A percentile compares a stretch with the other conserved stretches of the same genome.
phyloP scores from a whole-genome alignment of 1,140 invertebrate species.

The Planococcus citri region DNA sequence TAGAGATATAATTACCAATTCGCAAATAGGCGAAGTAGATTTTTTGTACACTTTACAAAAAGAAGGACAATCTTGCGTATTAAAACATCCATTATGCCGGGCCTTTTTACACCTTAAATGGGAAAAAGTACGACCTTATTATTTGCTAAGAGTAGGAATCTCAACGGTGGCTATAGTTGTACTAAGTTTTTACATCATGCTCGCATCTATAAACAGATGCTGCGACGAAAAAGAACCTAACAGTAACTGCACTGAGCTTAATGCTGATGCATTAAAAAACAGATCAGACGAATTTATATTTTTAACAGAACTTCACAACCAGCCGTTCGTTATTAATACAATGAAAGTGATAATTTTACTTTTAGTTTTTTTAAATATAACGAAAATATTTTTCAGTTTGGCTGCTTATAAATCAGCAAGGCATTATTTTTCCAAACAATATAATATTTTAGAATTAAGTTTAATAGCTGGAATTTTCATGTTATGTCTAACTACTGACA shows the following conservation, averaged over 20 bases:
- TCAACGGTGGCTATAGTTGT: constrained; percentile 66
- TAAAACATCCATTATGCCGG: constrained; percentile 67
- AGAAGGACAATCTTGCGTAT: constrained; percentile 67
- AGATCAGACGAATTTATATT: neutral
- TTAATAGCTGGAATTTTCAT: constrained; percentile 62
- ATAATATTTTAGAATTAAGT: constrained; percentile 60
- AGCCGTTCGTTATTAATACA: neutral
- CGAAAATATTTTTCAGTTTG: constrained; percentile 53
- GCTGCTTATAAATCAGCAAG: constrained; percentile 58
- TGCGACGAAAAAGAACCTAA: constrained; percentile 42
- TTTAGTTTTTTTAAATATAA: constrained; percentile 33
- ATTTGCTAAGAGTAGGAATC: constrained; percentile 61
- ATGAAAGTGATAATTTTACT: neutral
- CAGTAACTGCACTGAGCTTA: constrained; percentile 32
- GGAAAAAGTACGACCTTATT: constrained; percentile 79
- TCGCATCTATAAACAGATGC: constrained; percentile 59
- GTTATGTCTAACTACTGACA: constrained; percentile 56
- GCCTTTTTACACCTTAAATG: constrained; percentile 74
- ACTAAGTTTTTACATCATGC: constrained; percentile 60
- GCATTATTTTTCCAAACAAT: constrained; percentile 60
- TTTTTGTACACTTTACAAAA: constrained; percentile 70
- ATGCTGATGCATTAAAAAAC: neutral
- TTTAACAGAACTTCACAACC: neutral
- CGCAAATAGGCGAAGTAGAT: constrained; percentile 61
- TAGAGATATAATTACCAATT: constrained; percentile 59